A percentile compares a stretch with the other conserved stretches of the same genome.
Conservation (phyloP, 1,140 invertebrate genomes). For the Lerema accius region DNA sequence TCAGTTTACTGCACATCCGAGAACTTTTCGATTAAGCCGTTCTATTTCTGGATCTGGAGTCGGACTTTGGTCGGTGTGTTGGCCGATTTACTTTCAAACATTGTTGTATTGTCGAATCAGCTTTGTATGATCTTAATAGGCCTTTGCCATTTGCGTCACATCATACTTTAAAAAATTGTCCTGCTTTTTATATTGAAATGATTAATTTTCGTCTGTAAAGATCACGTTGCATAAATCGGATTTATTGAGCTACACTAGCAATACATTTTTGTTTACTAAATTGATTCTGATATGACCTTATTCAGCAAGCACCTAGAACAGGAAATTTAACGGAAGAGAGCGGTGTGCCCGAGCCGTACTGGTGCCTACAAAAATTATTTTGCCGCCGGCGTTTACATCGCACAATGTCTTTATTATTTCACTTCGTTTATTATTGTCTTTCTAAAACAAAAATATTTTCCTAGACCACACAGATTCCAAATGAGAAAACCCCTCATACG, state of each 20-base stretch:
- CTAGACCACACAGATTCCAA: too few relatives aligned
- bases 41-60: constrained; percentile 33
- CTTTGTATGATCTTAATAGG: neutral
- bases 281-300: constrained; percentile 31
- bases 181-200: too few relatives aligned
- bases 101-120: constrained; percentile 4
- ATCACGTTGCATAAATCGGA: neutral
- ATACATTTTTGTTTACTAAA: neutral
- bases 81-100: constrained; percentile 6
- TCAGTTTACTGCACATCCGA: constrained; percentile 29
- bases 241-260: neutral
- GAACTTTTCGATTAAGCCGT: constrained; percentile 35
- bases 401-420: constrained; percentile 6
- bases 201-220: too few relatives aligned
- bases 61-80: constrained; percentile 10
- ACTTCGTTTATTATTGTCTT: too few relatives aligned
- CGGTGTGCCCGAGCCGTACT: neutral
- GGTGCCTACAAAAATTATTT: neutral
- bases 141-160: too few relatives aligned
- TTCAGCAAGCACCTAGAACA: constrained; percentile 25
- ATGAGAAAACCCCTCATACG: too few relatives aligned
- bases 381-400: constrained; percentile 2
- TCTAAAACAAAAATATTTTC: too few relatives aligned
- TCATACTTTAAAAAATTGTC: too few relatives aligned
- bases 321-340: constrained; percentile 36